These are phyloP conservation scores for Drosophila neonasuta DNA, from an alignment of 2,888 invertebrate species.

Conservation along the genomic window DNA sequence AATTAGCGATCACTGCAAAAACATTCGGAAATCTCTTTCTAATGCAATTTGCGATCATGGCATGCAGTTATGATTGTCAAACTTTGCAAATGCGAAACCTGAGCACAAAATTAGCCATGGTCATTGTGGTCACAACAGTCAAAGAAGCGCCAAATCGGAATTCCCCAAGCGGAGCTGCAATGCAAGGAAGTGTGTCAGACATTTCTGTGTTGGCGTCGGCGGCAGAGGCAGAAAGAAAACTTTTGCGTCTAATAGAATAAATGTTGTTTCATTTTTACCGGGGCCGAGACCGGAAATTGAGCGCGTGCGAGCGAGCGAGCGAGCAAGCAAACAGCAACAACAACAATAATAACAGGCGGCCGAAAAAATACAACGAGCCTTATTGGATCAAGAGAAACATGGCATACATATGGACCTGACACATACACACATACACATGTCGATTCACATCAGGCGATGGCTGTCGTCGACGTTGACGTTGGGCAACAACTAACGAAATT, in stretches of 20 bases:
- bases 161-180: constrained; percentile 26
- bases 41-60: no score
- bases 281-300: constrained; percentile 14
- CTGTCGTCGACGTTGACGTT: constrained; percentile 37
- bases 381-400: constrained; percentile 63
- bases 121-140: constrained; percentile 17
- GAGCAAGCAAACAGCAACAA: constrained; percentile 19
- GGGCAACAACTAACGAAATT: constrained; percentile 72
- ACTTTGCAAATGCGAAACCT: constrained; percentile 22
- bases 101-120: constrained; percentile 37
- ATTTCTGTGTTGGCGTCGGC: constrained; percentile 26
- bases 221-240: constrained; percentile 38
- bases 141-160: constrained; percentile 6
- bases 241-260: constrained; percentile 65
- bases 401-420: constrained; percentile 53
- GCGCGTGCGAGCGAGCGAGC: constrained; percentile 20
- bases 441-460: constrained; percentile 34
- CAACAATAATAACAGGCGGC: constrained; percentile 22
- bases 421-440: constrained; percentile 28
- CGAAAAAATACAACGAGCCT: constrained; percentile 49
- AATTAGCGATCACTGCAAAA: neutral
- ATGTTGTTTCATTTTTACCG: constrained; percentile 54
- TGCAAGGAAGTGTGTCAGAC: constrained; percentile 63
- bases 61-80: neutral
- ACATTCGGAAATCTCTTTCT: no score